phyloP scores from a whole-genome alignment of 2,113 vertebrate species.

The Cyanoliseus patagonus region DNA sequence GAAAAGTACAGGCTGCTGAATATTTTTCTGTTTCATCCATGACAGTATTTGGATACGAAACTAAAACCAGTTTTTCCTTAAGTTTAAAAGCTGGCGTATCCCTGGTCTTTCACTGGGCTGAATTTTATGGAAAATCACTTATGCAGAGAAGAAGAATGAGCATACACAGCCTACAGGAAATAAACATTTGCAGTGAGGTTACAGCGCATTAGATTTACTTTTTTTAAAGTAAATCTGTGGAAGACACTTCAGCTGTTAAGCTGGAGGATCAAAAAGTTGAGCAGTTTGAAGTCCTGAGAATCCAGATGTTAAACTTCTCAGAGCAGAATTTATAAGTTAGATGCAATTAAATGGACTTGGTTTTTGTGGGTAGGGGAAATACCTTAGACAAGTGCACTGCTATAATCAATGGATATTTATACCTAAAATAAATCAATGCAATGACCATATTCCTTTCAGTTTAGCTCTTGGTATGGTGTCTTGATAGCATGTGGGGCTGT shows the following conservation, averaged over 20 bases:
- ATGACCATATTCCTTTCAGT: not conserved
- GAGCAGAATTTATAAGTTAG: not conserved
- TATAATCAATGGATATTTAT: not conserved
- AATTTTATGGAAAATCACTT: not conserved
- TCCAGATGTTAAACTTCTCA: not conserved
- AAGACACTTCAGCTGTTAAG: not conserved
- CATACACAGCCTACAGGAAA: not conserved
- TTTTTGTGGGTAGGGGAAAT: not conserved
- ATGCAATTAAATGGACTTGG: not conserved
- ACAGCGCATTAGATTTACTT: not conserved
- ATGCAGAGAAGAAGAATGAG: not conserved
- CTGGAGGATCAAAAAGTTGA: not conserved
- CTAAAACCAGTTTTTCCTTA: not conserved
- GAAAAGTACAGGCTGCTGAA: not conserved
- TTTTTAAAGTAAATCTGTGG: not conserved
- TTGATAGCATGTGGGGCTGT: not conserved
- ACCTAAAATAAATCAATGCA: not conserved
- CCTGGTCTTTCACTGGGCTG: not conserved
- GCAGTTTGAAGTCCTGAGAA: not conserved
- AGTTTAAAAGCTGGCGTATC: not conserved
- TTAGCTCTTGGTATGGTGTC: not conserved
- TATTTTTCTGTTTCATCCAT: not conserved
- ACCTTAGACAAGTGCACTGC: not conserved
- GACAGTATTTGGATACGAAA: not conserved
- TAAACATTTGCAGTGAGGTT: not conserved